A percentile compares a stretch with the other conserved stretches of the same genome.
phyloP scores from a whole-genome alignment of 1,140 invertebrate species.

The Bombus turneri region DNA sequence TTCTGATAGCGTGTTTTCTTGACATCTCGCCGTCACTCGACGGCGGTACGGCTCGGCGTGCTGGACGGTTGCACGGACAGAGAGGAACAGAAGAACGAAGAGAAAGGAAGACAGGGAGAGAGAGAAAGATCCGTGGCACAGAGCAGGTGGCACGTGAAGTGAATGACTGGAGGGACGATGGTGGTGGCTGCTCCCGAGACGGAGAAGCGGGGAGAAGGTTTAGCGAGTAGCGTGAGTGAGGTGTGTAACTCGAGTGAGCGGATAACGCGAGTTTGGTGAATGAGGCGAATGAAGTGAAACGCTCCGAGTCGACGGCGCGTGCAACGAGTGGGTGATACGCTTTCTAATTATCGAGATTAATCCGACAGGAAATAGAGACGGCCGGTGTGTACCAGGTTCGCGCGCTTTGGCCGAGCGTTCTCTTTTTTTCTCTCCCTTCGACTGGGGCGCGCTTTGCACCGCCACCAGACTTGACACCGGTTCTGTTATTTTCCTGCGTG shows the following conservation, averaged over 20 bases:
- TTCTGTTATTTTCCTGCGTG: slow-evolving; percentile 49
- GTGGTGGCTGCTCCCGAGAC: slow-evolving; percentile 40
- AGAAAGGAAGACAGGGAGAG: neutral
- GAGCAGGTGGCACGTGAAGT: slow-evolving; percentile 63
- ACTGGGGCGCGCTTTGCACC: slow-evolving; percentile 5
- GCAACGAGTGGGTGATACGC: slow-evolving; percentile 76
- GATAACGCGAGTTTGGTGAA: slow-evolving; percentile 74
- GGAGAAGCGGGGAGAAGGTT: slow-evolving; percentile 49
- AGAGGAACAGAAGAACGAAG: neutral
- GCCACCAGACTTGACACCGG: slow-evolving; percentile 50
- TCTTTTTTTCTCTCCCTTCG: slow-evolving; percentile 33
- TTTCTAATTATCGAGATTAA: slow-evolving; percentile 78
- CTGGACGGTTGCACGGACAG: slow-evolving; percentile 1
- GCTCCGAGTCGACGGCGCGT: slow-evolving; percentile 73
- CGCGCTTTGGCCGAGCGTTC: neutral
- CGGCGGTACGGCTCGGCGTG: neutral
- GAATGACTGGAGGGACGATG: slow-evolving; percentile 62
- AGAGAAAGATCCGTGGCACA: slow-evolving; percentile 23
- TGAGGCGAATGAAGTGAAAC: slow-evolving; percentile 77
- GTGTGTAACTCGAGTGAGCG: slow-evolving; percentile 70
- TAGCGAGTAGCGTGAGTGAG: slow-evolving; percentile 60
- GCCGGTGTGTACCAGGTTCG: slow-evolving; percentile 12
- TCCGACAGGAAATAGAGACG: slow-evolving; percentile 60
- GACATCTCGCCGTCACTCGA: slow-evolving; percentile 27
- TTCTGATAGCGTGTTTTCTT: slow-evolving; percentile 44